phyloP scores from a whole-genome alignment of 2,888 invertebrate genomes.

The Helicoverpa assulta region DNA sequence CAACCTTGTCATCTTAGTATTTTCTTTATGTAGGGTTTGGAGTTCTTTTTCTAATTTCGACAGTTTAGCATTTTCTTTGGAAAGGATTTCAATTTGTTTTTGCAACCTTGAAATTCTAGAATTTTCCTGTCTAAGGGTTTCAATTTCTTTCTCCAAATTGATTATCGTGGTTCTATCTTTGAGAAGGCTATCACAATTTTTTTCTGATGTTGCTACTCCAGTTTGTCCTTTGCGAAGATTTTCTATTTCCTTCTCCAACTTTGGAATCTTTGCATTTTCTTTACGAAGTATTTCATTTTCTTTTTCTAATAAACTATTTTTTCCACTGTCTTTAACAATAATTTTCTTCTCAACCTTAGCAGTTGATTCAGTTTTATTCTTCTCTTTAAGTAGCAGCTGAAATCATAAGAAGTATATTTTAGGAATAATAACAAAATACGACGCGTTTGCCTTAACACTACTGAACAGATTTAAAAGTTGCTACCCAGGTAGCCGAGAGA shows the following conservation, averaged over 20 bases:
- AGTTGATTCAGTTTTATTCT: constrained; percentile 14
- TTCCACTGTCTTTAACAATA: constrained; percentile 57
- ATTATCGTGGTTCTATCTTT: constrained; percentile 20
- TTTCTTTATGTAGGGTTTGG: constrained; percentile 22
- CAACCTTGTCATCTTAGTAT: constrained; percentile 13
- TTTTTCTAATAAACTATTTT: constrained; percentile 55
- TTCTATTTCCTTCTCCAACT: constrained; percentile 27
- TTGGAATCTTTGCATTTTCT: constrained; percentile 56
- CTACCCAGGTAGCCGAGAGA: too few relatives aligned
- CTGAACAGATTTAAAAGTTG: too few relatives aligned
- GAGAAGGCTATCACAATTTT: constrained; percentile 8
- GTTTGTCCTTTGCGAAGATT: constrained; percentile 23
- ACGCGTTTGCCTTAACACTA: too few relatives aligned
- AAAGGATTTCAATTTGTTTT: constrained; percentile 5
- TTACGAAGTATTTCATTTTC: constrained; percentile 67
- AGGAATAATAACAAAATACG: not conserved
- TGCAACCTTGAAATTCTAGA: constrained; percentile 25
- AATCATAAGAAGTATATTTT: not conserved
- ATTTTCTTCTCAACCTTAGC: constrained; percentile 70
- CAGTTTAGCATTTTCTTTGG: constrained; percentile 19
- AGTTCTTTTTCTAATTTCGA: constrained; percentile 22
- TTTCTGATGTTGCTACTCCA: constrained; percentile 1
- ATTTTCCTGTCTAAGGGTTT: constrained; percentile 20
- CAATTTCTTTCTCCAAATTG: constrained; percentile 41
- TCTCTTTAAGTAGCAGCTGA: constrained; percentile 38